These are phyloP conservation scores for Cyclura pinguis DNA, from an alignment of 2,797 vertebrate species.

Conservation along the genomic window DNA sequence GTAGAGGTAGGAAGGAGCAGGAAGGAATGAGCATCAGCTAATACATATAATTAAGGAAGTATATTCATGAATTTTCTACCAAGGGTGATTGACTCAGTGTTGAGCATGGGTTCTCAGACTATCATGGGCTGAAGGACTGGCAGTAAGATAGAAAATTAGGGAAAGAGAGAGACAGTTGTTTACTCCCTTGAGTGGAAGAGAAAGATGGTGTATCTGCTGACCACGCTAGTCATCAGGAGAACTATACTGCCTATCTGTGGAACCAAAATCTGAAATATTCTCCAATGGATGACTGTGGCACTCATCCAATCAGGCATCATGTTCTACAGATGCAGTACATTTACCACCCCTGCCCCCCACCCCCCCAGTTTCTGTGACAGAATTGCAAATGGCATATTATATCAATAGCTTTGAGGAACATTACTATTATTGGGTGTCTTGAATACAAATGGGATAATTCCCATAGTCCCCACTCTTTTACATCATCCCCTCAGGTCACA, in stretches of 20 bases:
- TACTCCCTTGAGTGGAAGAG: neutral
- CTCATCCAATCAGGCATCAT: neutral
- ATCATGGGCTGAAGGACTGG: neutral
- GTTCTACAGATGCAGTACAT: neutral
- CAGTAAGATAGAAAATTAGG: neutral
- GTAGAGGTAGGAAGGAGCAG: neutral
- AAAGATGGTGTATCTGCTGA: neutral
- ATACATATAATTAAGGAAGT: neutral
- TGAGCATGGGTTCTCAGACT: neutral
- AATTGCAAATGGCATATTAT: conserved; percentile 28
- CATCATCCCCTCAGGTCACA: conserved; percentile 46
- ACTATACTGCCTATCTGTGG: neutral
- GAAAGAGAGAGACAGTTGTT: neutral
- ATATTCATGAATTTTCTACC: neutral
- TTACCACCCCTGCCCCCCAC: neutral
- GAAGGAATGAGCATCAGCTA: too few species aligned
- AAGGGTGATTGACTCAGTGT: neutral
- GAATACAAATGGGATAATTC: conserved; percentile 50
- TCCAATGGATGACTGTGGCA: neutral
- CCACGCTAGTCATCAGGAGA: neutral
- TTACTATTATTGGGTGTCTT: conserved; percentile 43
- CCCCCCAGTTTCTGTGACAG: neutral
- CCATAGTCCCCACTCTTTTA: conserved; percentile 44
- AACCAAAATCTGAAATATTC: neutral
- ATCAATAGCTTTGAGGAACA: conserved; percentile 42